A percentile compares a stretch with the other conserved stretches of the same genome.
Evolutionary conservation across 1,140 invertebrate species (phyloP).

Genomic region (Camponotus pennsylvanicus): DNA sequence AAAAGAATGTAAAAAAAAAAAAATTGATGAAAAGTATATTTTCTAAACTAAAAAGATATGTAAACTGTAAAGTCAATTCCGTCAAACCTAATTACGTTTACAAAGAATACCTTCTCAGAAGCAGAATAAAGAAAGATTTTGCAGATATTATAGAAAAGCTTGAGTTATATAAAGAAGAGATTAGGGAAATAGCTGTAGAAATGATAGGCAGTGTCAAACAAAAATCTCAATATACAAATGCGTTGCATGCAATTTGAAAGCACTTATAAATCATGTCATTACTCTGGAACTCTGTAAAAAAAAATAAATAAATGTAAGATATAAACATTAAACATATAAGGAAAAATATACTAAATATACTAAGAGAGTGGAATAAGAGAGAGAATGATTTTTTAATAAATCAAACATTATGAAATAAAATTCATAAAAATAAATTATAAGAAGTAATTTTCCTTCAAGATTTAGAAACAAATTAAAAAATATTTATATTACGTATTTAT

Average conservation of each 20-base stretch:
- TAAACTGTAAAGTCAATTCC: conserved; percentile 28
- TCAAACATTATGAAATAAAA: conserved; percentile 1
- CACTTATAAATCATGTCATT: conserved; percentile 63
- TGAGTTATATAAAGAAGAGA: conserved; percentile 29
- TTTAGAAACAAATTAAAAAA: background rate
- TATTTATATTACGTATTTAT: conserved; percentile 18
- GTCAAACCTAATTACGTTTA: background rate
- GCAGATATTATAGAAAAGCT: conserved; percentile 45
- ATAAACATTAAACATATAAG: conserved; percentile 33
- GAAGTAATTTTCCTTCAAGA: conserved; percentile 12
- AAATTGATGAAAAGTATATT: background rate
- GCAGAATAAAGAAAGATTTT: conserved; percentile 24
- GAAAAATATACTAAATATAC: conserved; percentile 14
- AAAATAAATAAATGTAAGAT: conserved; percentile 29
- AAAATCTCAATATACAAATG: conserved; percentile 62
- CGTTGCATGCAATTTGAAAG: conserved; percentile 65
- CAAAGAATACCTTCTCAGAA: conserved; percentile 30
- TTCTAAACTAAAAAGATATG: background rate
- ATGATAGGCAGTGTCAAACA: conserved; percentile 47
- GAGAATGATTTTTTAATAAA: conserved; percentile 21
- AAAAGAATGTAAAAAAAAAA: conserved; percentile 40
- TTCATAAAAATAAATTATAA: background rate
- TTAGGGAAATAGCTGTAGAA: conserved; percentile 26
- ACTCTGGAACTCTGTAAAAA: conserved; percentile 70
- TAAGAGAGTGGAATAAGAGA: background rate